These are phyloP conservation scores for Argyra leucocephala DNA, from an alignment of 2,888 invertebrate genomes.

Conservation along the genomic window DNA sequence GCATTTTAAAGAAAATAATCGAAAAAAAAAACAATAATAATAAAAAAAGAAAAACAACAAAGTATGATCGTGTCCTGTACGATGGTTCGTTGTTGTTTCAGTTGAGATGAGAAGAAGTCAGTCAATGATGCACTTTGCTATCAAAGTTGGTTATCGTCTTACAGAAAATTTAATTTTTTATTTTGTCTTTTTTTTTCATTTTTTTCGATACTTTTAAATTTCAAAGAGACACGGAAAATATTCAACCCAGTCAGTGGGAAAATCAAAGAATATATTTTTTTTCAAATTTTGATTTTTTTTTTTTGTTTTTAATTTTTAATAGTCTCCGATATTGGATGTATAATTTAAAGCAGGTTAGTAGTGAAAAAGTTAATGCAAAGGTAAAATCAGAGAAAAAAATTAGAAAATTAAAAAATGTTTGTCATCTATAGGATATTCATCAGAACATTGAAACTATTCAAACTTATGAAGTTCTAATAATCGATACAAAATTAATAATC, in stretches of 20 bases:
- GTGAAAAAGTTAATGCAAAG: background rate
- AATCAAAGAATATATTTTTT: background rate
- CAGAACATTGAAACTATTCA: no score
- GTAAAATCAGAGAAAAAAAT: background rate
- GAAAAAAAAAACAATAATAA: no score
- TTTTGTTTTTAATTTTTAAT: background rate
- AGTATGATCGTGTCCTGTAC: background rate
- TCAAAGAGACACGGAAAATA: background rate
- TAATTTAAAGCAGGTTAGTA: constrained; percentile 3
- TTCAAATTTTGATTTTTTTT: background rate
- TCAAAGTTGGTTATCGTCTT: constrained; percentile 1
- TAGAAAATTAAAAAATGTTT: no score
- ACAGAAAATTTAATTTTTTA: background rate
- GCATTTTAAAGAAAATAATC: no score
- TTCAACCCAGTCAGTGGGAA: background rate
- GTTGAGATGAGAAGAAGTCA: background rate
- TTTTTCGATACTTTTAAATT: background rate
- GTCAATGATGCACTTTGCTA: constrained; percentile 1
- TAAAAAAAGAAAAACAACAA: background rate
- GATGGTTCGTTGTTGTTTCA: background rate
- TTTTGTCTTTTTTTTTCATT: background rate
- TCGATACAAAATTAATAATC: no score
- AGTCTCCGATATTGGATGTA: background rate
- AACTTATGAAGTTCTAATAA: no score
- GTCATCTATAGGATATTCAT: no score